Percentiles rank a stretch among this genome's conserved stretches.
phyloP scores from a whole-genome alignment of 2,113 vertebrate species.

The Eolophus roseicapilla region DNA sequence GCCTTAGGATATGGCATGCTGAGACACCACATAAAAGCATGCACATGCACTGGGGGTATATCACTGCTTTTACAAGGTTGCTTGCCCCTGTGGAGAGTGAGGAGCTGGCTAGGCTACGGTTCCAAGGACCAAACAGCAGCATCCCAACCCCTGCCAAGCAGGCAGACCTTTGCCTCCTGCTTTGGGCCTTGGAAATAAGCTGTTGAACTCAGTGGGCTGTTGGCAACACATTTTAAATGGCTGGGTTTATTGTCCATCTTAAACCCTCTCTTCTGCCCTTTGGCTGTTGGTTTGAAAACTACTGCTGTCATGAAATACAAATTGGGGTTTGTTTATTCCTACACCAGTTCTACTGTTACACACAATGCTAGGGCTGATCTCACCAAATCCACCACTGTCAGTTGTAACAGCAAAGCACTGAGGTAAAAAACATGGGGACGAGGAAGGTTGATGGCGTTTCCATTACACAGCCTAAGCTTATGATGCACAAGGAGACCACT shows the following conservation, averaged over 20 bases:
- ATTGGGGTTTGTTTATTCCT: neutral
- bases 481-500: neutral
- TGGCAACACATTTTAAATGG: neutral
- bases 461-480: neutral
- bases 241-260: neutral
- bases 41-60: rapidly evolving
- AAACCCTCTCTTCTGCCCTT: neutral
- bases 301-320: neutral
- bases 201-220: neutral
- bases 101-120: neutral
- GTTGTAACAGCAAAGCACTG: neutral
- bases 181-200: neutral
- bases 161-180: neutral
- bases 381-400: neutral
- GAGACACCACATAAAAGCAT: neutral
- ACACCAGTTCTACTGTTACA: neutral
- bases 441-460: rapidly evolving
- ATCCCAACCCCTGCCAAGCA: rapidly evolving
- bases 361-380: neutral
- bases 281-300: neutral
- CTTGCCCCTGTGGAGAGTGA: rapidly evolving
- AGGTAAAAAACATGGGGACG: rapidly evolving
- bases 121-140: neutral
- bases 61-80: neutral
- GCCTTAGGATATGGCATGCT: neutral